Evolutionary conservation across 2,888 invertebrate genomes (phyloP).

Genomic region (Pollenia amentaria): DNA sequence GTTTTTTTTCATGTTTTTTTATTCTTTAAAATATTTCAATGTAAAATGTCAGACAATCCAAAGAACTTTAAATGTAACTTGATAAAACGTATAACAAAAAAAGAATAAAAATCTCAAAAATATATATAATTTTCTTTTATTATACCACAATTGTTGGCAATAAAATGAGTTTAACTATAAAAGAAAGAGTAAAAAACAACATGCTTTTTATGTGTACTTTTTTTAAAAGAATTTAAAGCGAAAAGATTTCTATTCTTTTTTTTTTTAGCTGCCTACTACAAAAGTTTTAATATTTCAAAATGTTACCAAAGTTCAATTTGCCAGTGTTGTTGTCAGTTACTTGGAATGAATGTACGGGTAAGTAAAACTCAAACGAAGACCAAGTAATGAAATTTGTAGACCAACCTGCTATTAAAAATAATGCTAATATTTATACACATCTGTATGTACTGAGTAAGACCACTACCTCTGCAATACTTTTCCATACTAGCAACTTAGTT

Average conservation of each 20-base stretch:
- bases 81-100: slow-evolving; percentile 39
- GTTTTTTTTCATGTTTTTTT: slow-evolving; percentile 43
- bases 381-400: slow-evolving; percentile 23
- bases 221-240: slow-evolving; percentile 8
- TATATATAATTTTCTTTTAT: slow-evolving; percentile 63
- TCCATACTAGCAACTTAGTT: not conserved
- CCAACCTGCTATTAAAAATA: slow-evolving; percentile 16
- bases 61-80: slow-evolving; percentile 69
- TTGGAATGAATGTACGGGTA: slow-evolving; percentile 13
- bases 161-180: slow-evolving; percentile 68
- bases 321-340: slow-evolving; percentile 51
- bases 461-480: not conserved
- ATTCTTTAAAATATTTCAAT: slow-evolving; percentile 60
- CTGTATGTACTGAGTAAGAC: not conserved
- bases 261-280: slow-evolving; percentile 48
- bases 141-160: slow-evolving; percentile 71
- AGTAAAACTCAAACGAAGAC: not conserved
- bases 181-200: slow-evolving; percentile 20
- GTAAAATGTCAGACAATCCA: slow-evolving; percentile 66
- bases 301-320: slow-evolving; percentile 64
- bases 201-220: slow-evolving; percentile 19
- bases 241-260: slow-evolving; percentile 19
- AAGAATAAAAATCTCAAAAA: slow-evolving; percentile 8
- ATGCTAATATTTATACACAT: slow-evolving; percentile 18
- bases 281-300: slow-evolving; percentile 65